Evolutionary conservation across 2,113 vertebrate species (phyloP).

Genomic region (Periophthalmus modestus): DNA sequence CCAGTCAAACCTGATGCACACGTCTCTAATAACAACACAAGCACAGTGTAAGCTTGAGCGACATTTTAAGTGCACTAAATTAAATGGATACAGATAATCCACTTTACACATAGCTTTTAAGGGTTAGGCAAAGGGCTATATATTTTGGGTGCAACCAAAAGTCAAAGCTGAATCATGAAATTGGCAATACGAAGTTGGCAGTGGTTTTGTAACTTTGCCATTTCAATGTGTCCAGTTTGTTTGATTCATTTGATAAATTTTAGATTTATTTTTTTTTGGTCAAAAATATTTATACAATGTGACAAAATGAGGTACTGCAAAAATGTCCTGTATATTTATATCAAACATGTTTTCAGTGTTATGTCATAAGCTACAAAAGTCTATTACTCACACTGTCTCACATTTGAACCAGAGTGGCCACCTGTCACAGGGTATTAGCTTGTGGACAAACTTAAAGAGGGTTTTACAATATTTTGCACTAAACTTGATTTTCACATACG

Average conservation of each 20-base stretch:
- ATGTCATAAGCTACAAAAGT: background rate
- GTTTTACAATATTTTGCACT: no score
- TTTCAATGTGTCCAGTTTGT: background rate
- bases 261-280: background rate
- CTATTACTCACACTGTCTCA: background rate
- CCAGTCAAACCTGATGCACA: constrained; percentile 3
- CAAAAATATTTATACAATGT: background rate
- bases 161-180: background rate
- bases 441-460: no score
- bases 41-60: background rate
- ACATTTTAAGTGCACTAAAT: background rate
- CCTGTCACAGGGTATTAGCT: no score
- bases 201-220: background rate
- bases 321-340: background rate
- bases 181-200: background rate
- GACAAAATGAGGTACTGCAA: background rate
- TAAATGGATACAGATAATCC: background rate
- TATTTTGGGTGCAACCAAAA: background rate
- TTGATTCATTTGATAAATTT: background rate
- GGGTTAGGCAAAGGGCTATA: background rate
- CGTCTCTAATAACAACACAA: background rate
- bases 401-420: background rate
- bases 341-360: background rate
- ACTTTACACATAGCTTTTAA: background rate
- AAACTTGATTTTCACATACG: no score